phyloP scores from a whole-genome alignment of 2,113 vertebrate species.

The Cyanocitta stelleri region DNA sequence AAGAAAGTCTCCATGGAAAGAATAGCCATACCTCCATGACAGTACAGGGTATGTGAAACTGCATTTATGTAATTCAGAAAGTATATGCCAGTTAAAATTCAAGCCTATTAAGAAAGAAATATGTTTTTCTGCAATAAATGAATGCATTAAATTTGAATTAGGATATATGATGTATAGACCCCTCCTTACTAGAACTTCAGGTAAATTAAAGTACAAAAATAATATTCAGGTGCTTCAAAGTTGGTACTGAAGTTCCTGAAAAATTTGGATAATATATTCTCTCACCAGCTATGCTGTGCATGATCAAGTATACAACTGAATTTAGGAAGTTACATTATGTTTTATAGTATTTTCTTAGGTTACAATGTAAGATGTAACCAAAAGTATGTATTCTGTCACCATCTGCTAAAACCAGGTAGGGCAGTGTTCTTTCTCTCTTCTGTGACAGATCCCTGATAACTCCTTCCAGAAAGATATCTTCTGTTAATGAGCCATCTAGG shows the following conservation, averaged over 20 bases:
- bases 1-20: background rate
- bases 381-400: too few species aligned
- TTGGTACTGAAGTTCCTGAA: background rate
- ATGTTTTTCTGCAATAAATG: background rate
- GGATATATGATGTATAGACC: background rate
- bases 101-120: background rate
- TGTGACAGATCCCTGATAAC: too few species aligned
- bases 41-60: background rate
- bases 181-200: background rate
- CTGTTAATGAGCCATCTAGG: too few species aligned
- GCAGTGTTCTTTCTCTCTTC: too few species aligned
- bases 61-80: background rate
- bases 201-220: background rate
- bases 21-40: background rate
- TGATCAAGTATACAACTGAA: background rate
- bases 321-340: background rate
- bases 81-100: background rate
- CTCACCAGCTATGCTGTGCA: background rate
- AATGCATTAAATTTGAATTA: background rate
- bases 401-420: too few species aligned
- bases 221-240: background rate
- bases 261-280: background rate
- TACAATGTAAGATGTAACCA: too few species aligned
- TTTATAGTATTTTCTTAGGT: background rate
- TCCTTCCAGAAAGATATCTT: too few species aligned